phyloP scores from a whole-genome alignment of 2,113 vertebrate genomes.

The Sialia sialis region DNA sequence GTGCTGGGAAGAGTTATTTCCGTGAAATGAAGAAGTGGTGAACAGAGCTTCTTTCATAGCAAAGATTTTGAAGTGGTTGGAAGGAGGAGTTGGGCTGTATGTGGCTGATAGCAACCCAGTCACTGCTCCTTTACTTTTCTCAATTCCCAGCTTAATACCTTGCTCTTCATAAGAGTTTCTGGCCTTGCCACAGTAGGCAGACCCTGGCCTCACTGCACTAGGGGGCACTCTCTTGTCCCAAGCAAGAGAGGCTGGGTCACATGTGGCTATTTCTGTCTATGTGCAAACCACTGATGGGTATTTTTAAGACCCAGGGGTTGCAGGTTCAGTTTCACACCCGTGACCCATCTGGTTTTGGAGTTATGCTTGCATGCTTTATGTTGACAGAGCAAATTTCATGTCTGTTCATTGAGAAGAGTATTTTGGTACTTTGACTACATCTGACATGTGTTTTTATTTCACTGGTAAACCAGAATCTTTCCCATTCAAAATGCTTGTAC shows the following conservation, averaged over 20 bases:
- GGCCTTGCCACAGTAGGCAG: not conserved
- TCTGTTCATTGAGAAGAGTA: not conserved
- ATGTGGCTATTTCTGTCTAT: not conserved
- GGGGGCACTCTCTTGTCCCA: not conserved
- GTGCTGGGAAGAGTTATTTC: not conserved
- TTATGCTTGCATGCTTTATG: not conserved
- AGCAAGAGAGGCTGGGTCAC: not conserved
- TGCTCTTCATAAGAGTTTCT: conserved; percentile 24
- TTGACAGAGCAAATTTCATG: not conserved
- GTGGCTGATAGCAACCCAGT: not conserved
- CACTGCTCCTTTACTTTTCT: not conserved
- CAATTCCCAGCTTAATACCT: not conserved
- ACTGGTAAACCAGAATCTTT: not conserved
- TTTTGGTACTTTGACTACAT: not conserved
- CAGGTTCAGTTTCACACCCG: not conserved
- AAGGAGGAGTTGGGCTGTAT: not conserved
- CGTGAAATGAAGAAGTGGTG: not conserved
- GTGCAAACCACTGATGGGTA: not conserved
- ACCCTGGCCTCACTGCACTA: not conserved
- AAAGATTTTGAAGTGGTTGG: not conserved
- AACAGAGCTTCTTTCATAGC: not conserved
- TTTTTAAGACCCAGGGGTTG: not conserved
- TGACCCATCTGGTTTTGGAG: not conserved
- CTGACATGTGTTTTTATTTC: not conserved
- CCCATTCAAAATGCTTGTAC: not conserved